Evolutionary conservation across 2,797 vertebrate genomes (phyloP).

Genomic region (Nannoperca obscura): DNA sequence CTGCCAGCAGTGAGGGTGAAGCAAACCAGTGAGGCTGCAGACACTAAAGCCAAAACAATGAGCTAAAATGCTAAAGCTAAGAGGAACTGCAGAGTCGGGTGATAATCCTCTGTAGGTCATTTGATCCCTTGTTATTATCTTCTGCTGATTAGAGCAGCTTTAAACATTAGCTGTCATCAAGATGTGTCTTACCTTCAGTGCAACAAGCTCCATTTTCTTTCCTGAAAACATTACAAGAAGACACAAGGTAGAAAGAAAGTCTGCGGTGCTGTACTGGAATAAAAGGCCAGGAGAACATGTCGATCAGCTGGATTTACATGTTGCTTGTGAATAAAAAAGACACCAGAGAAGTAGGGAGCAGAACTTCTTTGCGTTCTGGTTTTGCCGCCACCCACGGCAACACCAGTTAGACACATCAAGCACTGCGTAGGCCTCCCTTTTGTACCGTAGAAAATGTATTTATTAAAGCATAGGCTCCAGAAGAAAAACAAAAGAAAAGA

Average conservation of each 20-base stretch:
- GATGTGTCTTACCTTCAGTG: slow-evolving; percentile 51
- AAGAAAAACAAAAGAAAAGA: slow-evolving; percentile 68
- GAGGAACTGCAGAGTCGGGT: not conserved
- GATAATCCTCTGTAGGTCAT: not conserved
- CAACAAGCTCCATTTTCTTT: slow-evolving; percentile 29
- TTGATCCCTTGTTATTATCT: not conserved
- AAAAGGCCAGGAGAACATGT: slow-evolving; percentile 34
- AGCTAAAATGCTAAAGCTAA: not conserved
- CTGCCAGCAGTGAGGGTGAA: not conserved
- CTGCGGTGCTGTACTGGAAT: slow-evolving; percentile 13
- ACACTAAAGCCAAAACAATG: not conserved
- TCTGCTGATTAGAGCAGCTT: not conserved
- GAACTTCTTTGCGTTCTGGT: slow-evolving; percentile 45
- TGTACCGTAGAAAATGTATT: slow-evolving; percentile 82
- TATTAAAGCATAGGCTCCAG: slow-evolving; percentile 85
- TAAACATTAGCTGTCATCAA: not conserved
- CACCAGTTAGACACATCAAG: slow-evolving; percentile 65
- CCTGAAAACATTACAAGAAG: slow-evolving; percentile 38
- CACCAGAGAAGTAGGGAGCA: slow-evolving; percentile 29
- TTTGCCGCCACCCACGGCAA: slow-evolving; percentile 40
- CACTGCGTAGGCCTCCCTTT: slow-evolving; percentile 67
- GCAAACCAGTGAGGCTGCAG: not conserved
- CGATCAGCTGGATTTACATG: slow-evolving; percentile 40
- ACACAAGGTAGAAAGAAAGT: too few species aligned
- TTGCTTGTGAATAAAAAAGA: slow-evolving; percentile 33